Evolutionary conservation across 2,113 vertebrate genomes (phyloP), one percentile per base, ranked within the genome.

Genomic region (Climacteris rufus): DNA sequence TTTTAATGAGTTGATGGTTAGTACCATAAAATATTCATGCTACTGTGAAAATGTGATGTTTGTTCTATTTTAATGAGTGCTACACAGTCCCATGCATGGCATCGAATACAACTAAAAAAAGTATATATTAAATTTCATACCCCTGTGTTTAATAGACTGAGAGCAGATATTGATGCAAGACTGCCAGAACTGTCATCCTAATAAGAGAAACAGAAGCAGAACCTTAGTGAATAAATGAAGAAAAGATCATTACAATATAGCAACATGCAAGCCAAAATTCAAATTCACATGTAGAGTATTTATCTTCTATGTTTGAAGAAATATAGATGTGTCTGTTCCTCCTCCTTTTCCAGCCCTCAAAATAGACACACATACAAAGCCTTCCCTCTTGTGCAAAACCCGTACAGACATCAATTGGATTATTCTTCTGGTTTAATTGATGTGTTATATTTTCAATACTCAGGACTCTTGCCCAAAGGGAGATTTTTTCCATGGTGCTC

Each of bases 81-180:
- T 97, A 94, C 90, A 88, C 84, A 94, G 83, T 94, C 89, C 96
- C 97, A 98, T 98, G 98, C 97, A 98, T 87, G 82, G 94, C 84
- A 97, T 95, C 79, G 81, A 96, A 96, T 74, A 94, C 89, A 92
- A 97, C 96, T 96, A 96, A 60, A 94, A 97, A 87, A 59, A 79
- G 94, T 70, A 93, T 83, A 96, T 93, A 97, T 97, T 97, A 97
- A 97, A 97, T 96, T 97, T 95, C 98, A 98, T 98, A 98, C 98
- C 98, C 97, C 98, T 94, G 98, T 93, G 96, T 97, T 98, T 98
- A 98, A 98, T 90, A 98, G 98, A 98, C 98, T 98, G 97, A 98
- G 98, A 97, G 98, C 97, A 96, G 98, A 98, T 97, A 98, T 94
- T 97, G 98, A 98, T 6, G 98, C 96, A 97, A 98, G 97, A 98